Conservation (phyloP, 2,888 invertebrate genomes). For the Rhamphomyia laevipes region DNA sequence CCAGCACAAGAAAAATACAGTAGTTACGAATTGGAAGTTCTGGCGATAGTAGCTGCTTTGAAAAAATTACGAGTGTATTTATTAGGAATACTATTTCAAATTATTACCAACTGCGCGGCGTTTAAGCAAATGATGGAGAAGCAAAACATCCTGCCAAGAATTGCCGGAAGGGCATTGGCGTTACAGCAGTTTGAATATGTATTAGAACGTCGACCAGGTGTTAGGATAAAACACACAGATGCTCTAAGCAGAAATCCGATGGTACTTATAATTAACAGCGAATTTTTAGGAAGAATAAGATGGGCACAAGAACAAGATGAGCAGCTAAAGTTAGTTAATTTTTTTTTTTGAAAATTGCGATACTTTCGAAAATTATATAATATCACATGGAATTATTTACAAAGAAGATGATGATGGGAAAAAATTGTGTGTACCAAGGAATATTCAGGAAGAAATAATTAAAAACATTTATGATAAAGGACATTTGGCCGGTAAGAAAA, state of each 20-base stretch:
- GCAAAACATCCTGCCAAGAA: no score
- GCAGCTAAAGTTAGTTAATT: no score
- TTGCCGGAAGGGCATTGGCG: no score
- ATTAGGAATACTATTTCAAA: background rate
- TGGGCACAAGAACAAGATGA: no score
- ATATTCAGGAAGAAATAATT: background rate
- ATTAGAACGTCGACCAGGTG: no score
- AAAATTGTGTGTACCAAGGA: background rate
- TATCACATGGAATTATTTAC: no score
- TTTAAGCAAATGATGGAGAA: background rate
- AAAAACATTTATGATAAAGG: background rate
- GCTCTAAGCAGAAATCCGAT: background rate
- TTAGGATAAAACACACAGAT: background rate
- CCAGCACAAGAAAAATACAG: background rate
- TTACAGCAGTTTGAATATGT: no score
- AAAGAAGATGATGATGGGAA: no score
- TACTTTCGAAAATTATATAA: no score
- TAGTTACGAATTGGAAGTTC: conserved; percentile 1
- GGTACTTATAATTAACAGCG: no score
- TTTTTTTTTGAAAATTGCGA: no score
- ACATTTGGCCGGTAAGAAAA: background rate
- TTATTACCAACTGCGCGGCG: background rate
- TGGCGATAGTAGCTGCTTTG: background rate
- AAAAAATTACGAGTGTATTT: background rate
- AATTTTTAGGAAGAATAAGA: no score